A percentile compares a stretch with the other conserved stretches of the same genome.
phyloP scores from a whole-genome alignment of 1,140 invertebrate species.

The Halesus radiatus region DNA sequence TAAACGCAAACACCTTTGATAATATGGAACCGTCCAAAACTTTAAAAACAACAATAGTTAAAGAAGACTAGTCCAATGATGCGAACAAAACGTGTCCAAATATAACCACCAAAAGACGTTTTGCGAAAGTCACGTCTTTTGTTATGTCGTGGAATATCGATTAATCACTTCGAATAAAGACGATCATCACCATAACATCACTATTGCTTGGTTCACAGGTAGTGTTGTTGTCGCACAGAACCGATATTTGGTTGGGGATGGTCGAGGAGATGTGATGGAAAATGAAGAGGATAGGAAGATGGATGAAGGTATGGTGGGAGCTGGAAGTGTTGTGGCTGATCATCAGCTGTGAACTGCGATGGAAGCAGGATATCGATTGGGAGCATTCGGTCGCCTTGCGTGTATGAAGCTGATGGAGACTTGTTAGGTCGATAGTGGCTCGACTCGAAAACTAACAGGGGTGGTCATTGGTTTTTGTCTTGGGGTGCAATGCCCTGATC shows the following conservation, averaged over 20 bases:
- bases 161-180: slow-evolving; percentile 26
- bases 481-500: too few species aligned
- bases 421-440: slow-evolving; percentile 33
- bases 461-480: not conserved
- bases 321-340: not conserved
- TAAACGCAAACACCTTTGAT: not conserved
- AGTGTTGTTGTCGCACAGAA: not conserved
- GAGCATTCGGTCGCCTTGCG: slow-evolving; percentile 18
- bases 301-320: not conserved
- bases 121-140: slow-evolving; percentile 10
- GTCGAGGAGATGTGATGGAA: not conserved
- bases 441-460: not conserved
- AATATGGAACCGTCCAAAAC: not conserved
- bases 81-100: not conserved
- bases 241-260: not conserved
- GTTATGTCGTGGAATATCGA: not conserved
- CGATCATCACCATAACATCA: not conserved
- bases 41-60: not conserved
- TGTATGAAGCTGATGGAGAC: not conserved
- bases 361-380: slow-evolving; percentile 11
- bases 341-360: slow-evolving; percentile 2
- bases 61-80: not conserved
- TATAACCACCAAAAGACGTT: not conserved
- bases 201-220: not conserved
- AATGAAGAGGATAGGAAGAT: not conserved